Conservation (phyloP, 1,140 invertebrate genomes). For the Drosophila lacteicornis region DNA sequence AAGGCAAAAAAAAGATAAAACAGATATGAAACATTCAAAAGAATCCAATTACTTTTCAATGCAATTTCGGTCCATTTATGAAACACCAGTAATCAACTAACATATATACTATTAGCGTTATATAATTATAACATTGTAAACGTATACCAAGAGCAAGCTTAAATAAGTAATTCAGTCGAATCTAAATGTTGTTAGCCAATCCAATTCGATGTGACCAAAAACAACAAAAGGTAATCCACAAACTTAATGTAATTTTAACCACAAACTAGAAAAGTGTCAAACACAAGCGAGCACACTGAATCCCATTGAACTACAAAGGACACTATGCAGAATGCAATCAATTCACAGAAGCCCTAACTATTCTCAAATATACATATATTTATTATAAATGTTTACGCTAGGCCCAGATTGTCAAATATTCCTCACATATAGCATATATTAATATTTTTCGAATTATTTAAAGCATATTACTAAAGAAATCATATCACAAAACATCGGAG, state of each 20-base stretch:
- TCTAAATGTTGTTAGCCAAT: slow-evolving; percentile 75
- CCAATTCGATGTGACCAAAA: slow-evolving; percentile 63
- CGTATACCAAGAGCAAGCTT: slow-evolving; percentile 50
- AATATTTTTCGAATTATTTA: slow-evolving; percentile 39
- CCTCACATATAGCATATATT: slow-evolving; percentile 11
- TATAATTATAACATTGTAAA: slow-evolving; percentile 68
- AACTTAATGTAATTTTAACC: slow-evolving; percentile 57
- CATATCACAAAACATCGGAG: slow-evolving; percentile 7
- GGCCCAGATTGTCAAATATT: slow-evolving; percentile 21
- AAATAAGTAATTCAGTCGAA: slow-evolving; percentile 54
- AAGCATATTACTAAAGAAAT: neutral
- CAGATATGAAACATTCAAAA: slow-evolving; percentile 43
- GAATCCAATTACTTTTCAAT: slow-evolving; percentile 72
- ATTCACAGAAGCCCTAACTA: slow-evolving; percentile 32
- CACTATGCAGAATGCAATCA: slow-evolving; percentile 64
- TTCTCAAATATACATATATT: slow-evolving; percentile 32
- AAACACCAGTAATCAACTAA: slow-evolving; percentile 73
- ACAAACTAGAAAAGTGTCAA: slow-evolving; percentile 58
- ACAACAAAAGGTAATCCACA: slow-evolving; percentile 38
- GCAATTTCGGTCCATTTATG: slow-evolving; percentile 79
- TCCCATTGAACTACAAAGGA: slow-evolving; percentile 18
- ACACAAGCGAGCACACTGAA: slow-evolving; percentile 44
- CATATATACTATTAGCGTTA: slow-evolving; percentile 47
- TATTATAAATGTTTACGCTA: slow-evolving; percentile 44
- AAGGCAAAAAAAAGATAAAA: slow-evolving; percentile 28